Percentiles rank a stretch among this genome's conserved stretches.
These are phyloP conservation scores for Promerops cafer DNA, from an alignment of 2,113 vertebrate genomes.

Conservation along the genomic window DNA sequence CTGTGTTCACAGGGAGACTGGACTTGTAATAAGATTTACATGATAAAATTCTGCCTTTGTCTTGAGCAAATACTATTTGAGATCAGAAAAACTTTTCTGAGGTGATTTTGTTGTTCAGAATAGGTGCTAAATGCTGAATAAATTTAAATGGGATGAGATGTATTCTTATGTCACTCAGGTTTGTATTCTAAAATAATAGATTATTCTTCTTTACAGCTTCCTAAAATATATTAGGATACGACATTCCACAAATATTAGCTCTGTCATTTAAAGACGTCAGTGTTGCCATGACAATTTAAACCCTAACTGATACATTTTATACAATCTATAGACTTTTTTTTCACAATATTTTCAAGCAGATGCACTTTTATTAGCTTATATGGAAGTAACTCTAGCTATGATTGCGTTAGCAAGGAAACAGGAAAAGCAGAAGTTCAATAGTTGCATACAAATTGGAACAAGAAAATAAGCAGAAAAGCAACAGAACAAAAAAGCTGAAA, in stretches of 20 bases:
- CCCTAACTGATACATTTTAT: slow-evolving; percentile 57
- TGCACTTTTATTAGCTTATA: slow-evolving; percentile 59
- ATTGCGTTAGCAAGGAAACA: neutral
- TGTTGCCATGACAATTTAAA: slow-evolving; percentile 71
- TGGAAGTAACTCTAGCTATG: slow-evolving; percentile 3
- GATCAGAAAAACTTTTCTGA: neutral
- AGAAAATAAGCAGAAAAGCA: neutral
- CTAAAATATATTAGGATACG: slow-evolving; percentile 59
- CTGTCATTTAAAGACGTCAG: slow-evolving; percentile 70
- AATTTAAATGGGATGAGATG: neutral
- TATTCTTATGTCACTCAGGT: neutral
- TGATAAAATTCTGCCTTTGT: neutral
- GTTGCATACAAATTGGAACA: neutral
- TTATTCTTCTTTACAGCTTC: slow-evolving; percentile 45
- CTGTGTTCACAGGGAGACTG: neutral
- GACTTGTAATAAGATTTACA: neutral
- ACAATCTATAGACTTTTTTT: slow-evolving; percentile 58
- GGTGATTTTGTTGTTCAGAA: neutral
- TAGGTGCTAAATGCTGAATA: neutral
- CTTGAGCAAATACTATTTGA: neutral
- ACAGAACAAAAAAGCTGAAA: neutral
- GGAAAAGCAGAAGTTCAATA: slow-evolving; percentile 2
- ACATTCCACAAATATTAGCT: slow-evolving; percentile 65
- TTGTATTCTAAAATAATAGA: slow-evolving; percentile 12
- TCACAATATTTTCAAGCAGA: slow-evolving; percentile 44